A percentile compares a stretch with the other conserved stretches of the same genome.
Evolutionary conservation across 2,888 invertebrate genomes (phyloP).

Genomic region (Cancer borealis): DNA sequence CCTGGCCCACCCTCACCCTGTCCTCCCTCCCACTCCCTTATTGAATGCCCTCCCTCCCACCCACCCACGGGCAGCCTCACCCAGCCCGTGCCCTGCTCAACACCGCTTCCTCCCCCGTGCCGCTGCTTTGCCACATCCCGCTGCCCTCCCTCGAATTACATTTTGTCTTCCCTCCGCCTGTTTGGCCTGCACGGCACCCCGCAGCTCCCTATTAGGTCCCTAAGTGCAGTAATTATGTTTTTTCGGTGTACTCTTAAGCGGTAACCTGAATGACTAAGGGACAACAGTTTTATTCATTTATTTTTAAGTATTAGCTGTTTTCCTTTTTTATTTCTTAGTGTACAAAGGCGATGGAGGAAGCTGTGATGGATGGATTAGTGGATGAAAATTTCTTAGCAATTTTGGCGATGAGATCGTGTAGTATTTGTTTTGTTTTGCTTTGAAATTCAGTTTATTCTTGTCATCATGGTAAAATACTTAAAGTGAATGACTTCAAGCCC

Average conservation of each 20-base stretch:
- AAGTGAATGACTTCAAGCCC: not conserved
- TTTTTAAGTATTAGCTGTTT: not conserved
- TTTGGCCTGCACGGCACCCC: not conserved
- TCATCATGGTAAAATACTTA: no score
- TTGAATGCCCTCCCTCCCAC: not conserved
- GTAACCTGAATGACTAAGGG: not conserved
- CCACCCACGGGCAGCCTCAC: not conserved
- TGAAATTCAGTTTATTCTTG: no score
- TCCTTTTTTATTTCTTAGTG: not conserved
- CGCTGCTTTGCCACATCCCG: not conserved
- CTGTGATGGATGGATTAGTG: not conserved
- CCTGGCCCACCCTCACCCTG: not conserved
- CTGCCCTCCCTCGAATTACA: not conserved
- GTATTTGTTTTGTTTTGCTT: not conserved
- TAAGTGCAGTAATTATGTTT: slow-evolving; percentile 4
- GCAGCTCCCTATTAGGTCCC: not conserved
- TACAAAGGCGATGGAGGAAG: not conserved
- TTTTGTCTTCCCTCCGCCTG: slow-evolving; percentile 3
- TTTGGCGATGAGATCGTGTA: not conserved
- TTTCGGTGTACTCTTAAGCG: not conserved
- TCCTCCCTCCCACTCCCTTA: not conserved
- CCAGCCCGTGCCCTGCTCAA: slow-evolving; percentile 13
- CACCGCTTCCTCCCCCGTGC: not conserved
- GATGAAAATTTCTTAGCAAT: no score
- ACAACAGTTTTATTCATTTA: not conserved